Conservation (phyloP, 2,888 invertebrate species). For the Ophion obscuratus region DNA sequence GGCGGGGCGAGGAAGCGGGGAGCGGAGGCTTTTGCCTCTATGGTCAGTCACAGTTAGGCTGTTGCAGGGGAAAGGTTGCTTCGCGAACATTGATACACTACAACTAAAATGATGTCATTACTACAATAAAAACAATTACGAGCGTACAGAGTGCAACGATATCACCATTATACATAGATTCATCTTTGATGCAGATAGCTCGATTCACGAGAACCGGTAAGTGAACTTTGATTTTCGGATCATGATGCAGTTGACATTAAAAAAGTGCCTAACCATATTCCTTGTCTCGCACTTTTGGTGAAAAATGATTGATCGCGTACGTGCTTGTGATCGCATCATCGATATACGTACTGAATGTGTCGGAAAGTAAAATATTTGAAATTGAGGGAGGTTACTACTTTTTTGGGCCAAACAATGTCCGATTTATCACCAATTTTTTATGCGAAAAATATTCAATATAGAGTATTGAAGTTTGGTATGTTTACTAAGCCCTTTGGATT, state of each 20-base stretch:
- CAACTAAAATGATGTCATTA: background rate
- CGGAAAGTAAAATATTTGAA: background rate
- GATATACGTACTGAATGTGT: too few relatives aligned
- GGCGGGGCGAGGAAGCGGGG: background rate
- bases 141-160: background rate
- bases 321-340: background rate
- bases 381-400: background rate
- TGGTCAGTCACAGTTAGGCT: conserved; percentile 5
- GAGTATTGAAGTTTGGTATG: too few relatives aligned
- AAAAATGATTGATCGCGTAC: background rate
- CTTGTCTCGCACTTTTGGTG: background rate
- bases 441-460: too few relatives aligned
- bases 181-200: background rate
- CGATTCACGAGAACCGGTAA: background rate
- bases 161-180: background rate
- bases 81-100: background rate
- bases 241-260: background rate
- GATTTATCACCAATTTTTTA: too few relatives aligned
- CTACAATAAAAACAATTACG: background rate
- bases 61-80: background rate
- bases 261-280: background rate
- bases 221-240: background rate
- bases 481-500: too few relatives aligned
- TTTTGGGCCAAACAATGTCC: too few relatives aligned
- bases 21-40: background rate